Evolutionary conservation across 1,140 invertebrate genomes (phyloP), one percentile per base, ranked within the genome.

Genomic region (Drosophila setifemur): DNA sequence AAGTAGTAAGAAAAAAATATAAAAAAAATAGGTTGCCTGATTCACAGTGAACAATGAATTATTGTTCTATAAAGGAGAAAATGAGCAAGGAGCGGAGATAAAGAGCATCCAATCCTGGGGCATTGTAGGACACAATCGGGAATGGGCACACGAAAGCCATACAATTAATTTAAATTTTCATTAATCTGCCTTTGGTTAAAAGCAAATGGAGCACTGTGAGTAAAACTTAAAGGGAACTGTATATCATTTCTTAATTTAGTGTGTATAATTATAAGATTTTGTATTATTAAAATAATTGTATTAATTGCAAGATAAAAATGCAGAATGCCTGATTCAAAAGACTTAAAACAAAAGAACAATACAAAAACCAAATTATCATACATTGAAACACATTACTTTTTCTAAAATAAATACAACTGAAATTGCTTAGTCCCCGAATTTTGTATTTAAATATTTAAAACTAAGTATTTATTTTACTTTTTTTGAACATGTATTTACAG

Each of bases 151-250:
- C 12, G 57, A 29, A 52, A 58, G 11, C 67, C 37, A 55, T 74
- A 72, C 60, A 72, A 60, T 63, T 50, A 67, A 67, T 72, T 71
- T 68, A 61, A 60, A 74, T 71, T 74, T 73, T 66, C 60, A 74
- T 74, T 74, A 72, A 72, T 67, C 53, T 60, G 61, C 44, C n/a
- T n/a, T 44, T 29, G 47, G 58, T 31, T 45, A 42, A 61, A 68
- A 61, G 54, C 25, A 40, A 28, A 45, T 6, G 21, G 1, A 25
- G 26, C 42, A 60, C 53, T 48, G 31, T 3, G 4, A 48, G 35
- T 33, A 40, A 67, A 21, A 4, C 0, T 4, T 4, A 12, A 14
- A 6, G 7, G 4, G 6, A 33, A 33, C n/a, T 14, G 4, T 8
- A 12, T 23, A 18, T 48, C 18, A 19, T 48, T 33, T 9, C 4